These are phyloP conservation scores for Colaptes auratus DNA, from an alignment of 2,113 vertebrate species.

Conservation along the genomic window DNA sequence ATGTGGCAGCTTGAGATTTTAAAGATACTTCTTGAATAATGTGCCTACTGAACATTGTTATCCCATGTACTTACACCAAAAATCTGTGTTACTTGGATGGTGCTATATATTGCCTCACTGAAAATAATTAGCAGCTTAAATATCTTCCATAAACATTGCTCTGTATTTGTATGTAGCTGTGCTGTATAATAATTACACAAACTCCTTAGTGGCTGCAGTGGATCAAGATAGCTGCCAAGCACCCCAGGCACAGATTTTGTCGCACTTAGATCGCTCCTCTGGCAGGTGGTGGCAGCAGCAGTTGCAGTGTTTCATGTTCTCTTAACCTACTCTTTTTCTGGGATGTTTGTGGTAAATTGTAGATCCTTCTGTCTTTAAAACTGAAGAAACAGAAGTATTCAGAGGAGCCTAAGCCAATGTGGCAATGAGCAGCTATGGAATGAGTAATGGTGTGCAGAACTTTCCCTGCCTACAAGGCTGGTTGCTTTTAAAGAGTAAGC, in stretches of 20 bases:
- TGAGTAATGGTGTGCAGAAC: not conserved
- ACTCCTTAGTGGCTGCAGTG: accelerated
- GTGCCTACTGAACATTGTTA: not conserved
- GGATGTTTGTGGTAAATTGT: not conserved
- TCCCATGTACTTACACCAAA: not conserved
- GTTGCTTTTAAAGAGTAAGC: not conserved
- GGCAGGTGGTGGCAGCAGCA: not conserved
- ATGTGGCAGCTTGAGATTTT: not conserved
- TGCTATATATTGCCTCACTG: not conserved
- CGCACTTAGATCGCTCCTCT: not conserved
- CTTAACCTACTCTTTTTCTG: not conserved
- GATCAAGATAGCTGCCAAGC: not conserved
- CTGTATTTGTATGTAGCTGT: not conserved
- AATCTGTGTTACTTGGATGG: not conserved
- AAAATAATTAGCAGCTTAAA: not conserved
- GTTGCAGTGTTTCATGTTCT: not conserved
- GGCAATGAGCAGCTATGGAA: not conserved
- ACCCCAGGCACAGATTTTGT: not conserved
- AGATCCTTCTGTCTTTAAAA: not conserved
- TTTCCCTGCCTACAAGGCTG: not conserved
- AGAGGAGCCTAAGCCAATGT: not conserved
- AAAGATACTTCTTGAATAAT: not conserved
- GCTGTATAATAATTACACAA: not conserved
- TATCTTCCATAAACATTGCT: not conserved
- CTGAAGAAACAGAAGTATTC: not conserved